These are phyloP conservation scores for Trisateles emortualis DNA, from an alignment of 2,888 invertebrate species.

Conservation along the genomic window DNA sequence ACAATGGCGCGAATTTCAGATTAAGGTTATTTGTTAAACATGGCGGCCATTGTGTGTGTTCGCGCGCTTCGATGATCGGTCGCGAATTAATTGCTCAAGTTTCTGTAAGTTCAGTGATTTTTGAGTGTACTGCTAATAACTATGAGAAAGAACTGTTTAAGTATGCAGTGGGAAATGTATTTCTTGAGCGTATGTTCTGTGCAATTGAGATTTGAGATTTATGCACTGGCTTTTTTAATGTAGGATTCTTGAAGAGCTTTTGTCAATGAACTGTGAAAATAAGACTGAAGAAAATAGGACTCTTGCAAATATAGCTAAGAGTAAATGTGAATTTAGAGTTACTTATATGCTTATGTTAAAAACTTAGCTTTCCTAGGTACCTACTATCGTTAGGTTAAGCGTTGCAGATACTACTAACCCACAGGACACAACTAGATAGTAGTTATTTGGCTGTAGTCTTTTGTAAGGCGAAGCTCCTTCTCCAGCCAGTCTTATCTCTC, in stretches of 20 bases:
- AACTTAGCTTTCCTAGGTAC: too few species aligned
- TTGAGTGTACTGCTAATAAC: conserved; percentile 59
- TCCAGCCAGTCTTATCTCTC: too few species aligned
- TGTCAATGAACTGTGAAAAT: conserved; percentile 15
- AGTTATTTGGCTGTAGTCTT: too few species aligned
- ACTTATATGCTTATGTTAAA: neutral
- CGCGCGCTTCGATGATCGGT: conserved; percentile 61
- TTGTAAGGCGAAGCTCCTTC: too few species aligned
- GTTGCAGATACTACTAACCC: too few species aligned
- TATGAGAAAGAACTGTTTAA: conserved; percentile 61
- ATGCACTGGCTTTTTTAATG: conserved; percentile 18
- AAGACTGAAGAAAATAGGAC: too few species aligned
- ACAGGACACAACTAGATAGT: too few species aligned
- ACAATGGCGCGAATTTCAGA: conserved; percentile 68
- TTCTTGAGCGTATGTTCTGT: conserved; percentile 34
- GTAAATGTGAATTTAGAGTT: conserved; percentile 5
- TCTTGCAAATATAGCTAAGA: conserved; percentile 11
- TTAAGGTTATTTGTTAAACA: conserved; percentile 82
- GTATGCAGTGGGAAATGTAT: conserved; percentile 43
- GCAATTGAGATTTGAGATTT: conserved; percentile 19
- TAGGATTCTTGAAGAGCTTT: conserved; percentile 1
- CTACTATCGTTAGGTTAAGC: too few species aligned
- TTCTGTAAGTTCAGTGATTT: conserved; percentile 61
- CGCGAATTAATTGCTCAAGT: conserved; percentile 65
- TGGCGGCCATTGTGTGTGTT: conserved; percentile 66